Conservation (phyloP, 1,140 invertebrate species). For the Oreohelix idahoensis region DNA sequence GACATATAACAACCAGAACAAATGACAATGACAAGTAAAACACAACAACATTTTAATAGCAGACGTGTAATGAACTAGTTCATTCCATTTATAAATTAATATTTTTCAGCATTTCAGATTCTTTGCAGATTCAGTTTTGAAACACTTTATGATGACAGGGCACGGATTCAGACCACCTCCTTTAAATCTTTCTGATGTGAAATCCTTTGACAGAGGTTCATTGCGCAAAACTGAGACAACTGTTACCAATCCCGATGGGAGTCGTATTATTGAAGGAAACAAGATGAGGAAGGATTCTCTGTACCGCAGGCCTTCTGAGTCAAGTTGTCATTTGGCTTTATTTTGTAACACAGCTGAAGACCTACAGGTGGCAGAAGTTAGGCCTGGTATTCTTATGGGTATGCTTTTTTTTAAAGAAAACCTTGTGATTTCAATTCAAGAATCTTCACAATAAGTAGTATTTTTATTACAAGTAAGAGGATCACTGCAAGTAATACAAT, state of each 20-base stretch:
- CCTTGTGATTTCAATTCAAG: background rate
- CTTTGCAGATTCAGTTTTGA: background rate
- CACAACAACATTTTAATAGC: too few species aligned
- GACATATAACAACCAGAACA: too few species aligned
- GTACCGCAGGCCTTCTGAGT: conserved; percentile 32
- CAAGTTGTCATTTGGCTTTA: conserved; percentile 49
- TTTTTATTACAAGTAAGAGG: too few species aligned
- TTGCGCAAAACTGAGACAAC: conserved; percentile 55
- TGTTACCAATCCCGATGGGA: conserved; percentile 49
- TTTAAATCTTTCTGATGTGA: conserved; percentile 30
- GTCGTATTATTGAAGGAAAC: conserved; percentile 51
- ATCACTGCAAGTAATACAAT: too few species aligned
- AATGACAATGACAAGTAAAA: too few species aligned
- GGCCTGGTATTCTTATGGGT: conserved; percentile 62
- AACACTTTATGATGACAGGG: conserved; percentile 7
- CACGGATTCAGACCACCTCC: conserved; percentile 36
- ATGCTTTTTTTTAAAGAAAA: conserved; percentile 29
- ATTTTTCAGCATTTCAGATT: background rate
- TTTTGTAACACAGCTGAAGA: conserved; percentile 53
- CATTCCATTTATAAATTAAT: background rate
- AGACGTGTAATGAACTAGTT: background rate
- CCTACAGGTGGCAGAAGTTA: conserved; percentile 63
- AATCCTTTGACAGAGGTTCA: conserved; percentile 45
- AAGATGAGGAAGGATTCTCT: conserved; percentile 49
- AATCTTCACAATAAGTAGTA: too few species aligned